Evolutionary conservation across 2,113 vertebrate species (phyloP), one percentile per base, ranked within the genome.

Genomic region (Coreoperca whiteheadi): DNA sequence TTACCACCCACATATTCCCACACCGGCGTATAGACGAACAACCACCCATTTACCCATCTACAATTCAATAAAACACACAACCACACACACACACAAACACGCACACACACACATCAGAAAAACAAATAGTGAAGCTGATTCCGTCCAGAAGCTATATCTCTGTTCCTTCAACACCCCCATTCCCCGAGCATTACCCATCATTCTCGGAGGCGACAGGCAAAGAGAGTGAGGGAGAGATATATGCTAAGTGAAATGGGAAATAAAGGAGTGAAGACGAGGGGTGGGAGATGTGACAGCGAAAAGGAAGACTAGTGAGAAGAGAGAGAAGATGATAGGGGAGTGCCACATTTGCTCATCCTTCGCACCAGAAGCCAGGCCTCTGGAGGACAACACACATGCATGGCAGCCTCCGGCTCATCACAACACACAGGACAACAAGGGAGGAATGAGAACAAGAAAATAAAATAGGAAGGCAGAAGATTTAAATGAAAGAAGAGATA

Each of bases 341-440:
- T 78, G 90, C 89, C 89, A 92, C 86, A 88, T 87, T 90, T 91
- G 89, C 28, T 94, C 89, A 89, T 89, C 87, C 85, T 89, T 78
- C 16, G 64, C 74, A 83, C 63, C 75, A 81, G 78, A 78, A 85
- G 79, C 63, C 78, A n/a, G 54, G 79, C 83, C 79, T 87, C 81
- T 77, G 71, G 89, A 88, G 86, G 63, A 87, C 60, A 48, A 65
- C 72, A 14, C 76, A 72, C 80, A 79, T 46, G 73, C 65, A 80
- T 14, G 59, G 82, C 75, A 67, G 78, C 68, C 73, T 57, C 46
- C 21, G 16, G 83, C 72, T 57, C 69, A 71, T 68, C 39, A 25
- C 85, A 88, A 74, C 54, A 76, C 48, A n/a, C 41, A 41, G 82
- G 60, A 79, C 75, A 61, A 70, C 37, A n/a, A 57, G 77, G 69